Conservation (phyloP, 2,113 vertebrate species). For the human (Homo sapiens) region DNA sequence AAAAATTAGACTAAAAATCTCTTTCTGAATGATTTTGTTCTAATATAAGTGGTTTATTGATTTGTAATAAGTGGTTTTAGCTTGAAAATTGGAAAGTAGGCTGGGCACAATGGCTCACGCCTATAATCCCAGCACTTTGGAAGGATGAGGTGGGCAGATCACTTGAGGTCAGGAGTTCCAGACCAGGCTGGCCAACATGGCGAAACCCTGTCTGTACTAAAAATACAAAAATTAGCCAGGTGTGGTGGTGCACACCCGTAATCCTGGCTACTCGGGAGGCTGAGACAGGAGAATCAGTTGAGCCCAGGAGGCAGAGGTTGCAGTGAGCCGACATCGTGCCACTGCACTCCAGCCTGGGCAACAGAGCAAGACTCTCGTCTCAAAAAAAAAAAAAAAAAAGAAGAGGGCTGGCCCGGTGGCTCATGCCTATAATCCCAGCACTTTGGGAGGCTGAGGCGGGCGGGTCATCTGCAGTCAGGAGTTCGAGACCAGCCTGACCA, state of each 20-base stretch:
- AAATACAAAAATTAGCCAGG: background rate
- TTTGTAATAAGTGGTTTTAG: background rate
- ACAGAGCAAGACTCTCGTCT: background rate
- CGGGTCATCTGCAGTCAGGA: too few species aligned
- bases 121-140: background rate
- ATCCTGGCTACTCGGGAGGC: background rate
- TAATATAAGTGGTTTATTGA: background rate
- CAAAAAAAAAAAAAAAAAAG: background rate
- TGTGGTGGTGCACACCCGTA: background rate
- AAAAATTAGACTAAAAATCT: background rate
- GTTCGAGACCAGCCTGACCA: too few species aligned
- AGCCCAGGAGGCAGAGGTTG: background rate
- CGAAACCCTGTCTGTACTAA: background rate
- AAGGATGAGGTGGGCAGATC: background rate
- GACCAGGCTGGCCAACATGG: background rate
- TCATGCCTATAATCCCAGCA: too few species aligned
- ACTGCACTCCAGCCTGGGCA: background rate
- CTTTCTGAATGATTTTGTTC: background rate
- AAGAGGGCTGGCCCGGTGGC: too few species aligned
- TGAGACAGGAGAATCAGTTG: background rate
- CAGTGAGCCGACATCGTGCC: background rate
- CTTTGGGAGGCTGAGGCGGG: too few species aligned
- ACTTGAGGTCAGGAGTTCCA: background rate
- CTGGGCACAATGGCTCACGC: background rate
- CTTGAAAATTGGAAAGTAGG: background rate